Conservation (phyloP, 2,888 invertebrate species). For the Andrena trimmerana region DNA sequence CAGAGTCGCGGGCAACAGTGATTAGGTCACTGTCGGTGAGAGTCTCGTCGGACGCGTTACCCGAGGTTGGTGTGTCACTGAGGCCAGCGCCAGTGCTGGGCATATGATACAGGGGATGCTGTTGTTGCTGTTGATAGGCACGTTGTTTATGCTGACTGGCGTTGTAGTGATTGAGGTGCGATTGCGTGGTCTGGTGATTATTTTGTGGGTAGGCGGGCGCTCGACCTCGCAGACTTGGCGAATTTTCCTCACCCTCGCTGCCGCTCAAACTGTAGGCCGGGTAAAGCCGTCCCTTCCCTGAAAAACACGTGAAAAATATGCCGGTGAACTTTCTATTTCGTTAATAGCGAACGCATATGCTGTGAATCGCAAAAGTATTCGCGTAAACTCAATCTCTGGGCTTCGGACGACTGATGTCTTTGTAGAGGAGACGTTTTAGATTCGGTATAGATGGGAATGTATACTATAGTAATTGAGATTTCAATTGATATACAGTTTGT, state of each 20-base stretch:
- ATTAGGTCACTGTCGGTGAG: constrained; percentile 94
- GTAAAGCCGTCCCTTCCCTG: constrained; percentile 93
- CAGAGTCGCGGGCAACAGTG: constrained; percentile 91
- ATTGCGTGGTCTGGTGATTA: constrained; percentile 81
- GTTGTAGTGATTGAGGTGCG: constrained; percentile 83
- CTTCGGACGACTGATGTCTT: no score
- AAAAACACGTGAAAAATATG: constrained; percentile 72
- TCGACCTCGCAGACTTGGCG: constrained; percentile 80
- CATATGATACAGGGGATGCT: constrained; percentile 85
- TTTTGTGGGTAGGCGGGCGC: constrained; percentile 86
- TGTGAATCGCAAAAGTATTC: no score
- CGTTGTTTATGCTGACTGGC: constrained; percentile 81
- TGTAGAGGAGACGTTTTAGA: no score
- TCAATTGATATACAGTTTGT: no score
- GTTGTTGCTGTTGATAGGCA: constrained; percentile 84
- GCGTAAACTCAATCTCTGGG: no score
- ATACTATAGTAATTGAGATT: no score
- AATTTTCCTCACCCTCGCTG: constrained; percentile 90
- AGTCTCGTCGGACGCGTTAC: constrained; percentile 94
- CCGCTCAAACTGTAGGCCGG: constrained; percentile 92
- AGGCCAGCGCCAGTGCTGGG: constrained; percentile 87
- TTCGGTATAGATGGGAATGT: no score
- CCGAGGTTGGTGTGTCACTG: constrained; percentile 93
- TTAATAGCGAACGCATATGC: not conserved
- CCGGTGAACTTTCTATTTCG: not conserved